Evolutionary conservation across 2,888 invertebrate species (phyloP), one percentile per base, ranked within the genome.

Genomic region (Erebia epiphron): DNA sequence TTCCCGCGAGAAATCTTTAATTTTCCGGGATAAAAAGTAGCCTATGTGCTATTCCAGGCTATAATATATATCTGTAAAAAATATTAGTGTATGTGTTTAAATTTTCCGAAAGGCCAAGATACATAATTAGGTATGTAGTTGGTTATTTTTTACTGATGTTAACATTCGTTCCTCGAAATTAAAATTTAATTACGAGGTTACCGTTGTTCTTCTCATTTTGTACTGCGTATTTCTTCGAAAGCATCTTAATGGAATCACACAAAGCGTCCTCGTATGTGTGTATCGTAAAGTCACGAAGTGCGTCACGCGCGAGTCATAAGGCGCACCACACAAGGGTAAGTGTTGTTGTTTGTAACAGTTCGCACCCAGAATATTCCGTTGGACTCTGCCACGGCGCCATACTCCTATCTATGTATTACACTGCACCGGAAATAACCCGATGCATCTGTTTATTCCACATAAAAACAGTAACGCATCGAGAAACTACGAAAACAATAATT

Each of bases 361-460:
- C 85, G 84, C 79, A 77, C 83, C 83, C 80, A 90, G 88, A 91
- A 90, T 87, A 90, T 90, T 90, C 89, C 88, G 79, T 79, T 89
- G 88, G 87, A 89, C 89, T 88, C 83, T 83, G 86, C 75, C 79
- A 76, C 80, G 56, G 66, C 78, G 80, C 82, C 82, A 69, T 76
- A 10, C 54, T 54, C 54, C 16, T 62, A 76, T 75, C 68, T 73
- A 74, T 75, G 71, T 74, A 84, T 80, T 79, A 77, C 78, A 80
- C 79, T 79, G 80, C 82, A 84, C 85, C 87, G 89, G 88, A 90
- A 88, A 88, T 87, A 84, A 83, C 79, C 80, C 76, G 65, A 75
- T 74, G 75, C 76, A 71, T 81, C 82, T 82, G 80, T 81, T 60
- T 78, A 80, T 81, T 79, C 79, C 77, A 78, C 76, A 79, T 79